Evolutionary conservation across 2,888 invertebrate genomes (phyloP).

Genomic region (Drosophila mimetica): DNA sequence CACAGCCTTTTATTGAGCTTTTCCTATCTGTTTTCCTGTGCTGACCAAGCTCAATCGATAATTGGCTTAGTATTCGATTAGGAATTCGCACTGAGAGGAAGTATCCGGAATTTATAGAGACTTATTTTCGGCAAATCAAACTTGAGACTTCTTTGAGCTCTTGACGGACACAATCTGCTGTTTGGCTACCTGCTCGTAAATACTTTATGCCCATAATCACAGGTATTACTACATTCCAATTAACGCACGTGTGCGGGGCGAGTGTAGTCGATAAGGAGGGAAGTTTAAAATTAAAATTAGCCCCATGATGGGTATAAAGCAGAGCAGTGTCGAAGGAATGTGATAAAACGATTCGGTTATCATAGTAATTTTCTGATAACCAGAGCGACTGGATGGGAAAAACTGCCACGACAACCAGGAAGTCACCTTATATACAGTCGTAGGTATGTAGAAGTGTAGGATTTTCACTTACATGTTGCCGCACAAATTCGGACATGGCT

Average conservation of each 20-base stretch:
- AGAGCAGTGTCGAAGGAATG: conserved; percentile 24
- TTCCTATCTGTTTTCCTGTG: conserved; percentile 27
- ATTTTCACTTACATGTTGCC: conserved; percentile 66
- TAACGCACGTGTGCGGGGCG: conserved; percentile 30
- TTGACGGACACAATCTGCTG: conserved; percentile 25
- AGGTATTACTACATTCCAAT: conserved; percentile 32
- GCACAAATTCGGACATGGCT: conserved; percentile 65
- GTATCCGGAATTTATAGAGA: conserved; percentile 10
- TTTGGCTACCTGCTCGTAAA: conserved; percentile 25
- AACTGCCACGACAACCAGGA: conserved; percentile 33
- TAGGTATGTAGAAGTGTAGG: too few species aligned
- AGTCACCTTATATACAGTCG: conserved; percentile 6
- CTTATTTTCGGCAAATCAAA: conserved; percentile 14
- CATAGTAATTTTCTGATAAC: conserved; percentile 49
- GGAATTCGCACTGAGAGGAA: conserved; percentile 8
- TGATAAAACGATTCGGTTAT: conserved; percentile 43
- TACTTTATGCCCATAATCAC: conserved; percentile 22
- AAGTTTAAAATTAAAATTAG: conserved; percentile 41
- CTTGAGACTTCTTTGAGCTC: conserved; percentile 12
- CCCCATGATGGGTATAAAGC: conserved; percentile 23
- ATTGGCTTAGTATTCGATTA: conserved; percentile 26
- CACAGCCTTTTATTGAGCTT: background rate
- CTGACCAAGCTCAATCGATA: conserved; percentile 4
- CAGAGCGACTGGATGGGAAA: conserved; percentile 11
- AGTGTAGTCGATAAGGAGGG: conserved; percentile 27